phyloP scores from a whole-genome alignment of 2,888 invertebrate species.

The Drosophila mayaguana region DNA sequence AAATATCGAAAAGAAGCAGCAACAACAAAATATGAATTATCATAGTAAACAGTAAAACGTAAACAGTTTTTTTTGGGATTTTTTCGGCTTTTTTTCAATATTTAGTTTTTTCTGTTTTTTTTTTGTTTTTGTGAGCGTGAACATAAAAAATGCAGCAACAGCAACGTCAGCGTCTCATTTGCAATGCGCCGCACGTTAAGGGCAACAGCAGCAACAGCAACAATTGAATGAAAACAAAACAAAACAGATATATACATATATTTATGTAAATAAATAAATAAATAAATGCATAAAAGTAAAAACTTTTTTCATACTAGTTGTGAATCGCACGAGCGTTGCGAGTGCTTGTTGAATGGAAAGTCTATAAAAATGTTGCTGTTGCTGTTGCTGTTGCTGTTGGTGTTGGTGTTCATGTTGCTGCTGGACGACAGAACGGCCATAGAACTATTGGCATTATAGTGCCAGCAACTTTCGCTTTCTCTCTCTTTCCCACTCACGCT shows the following conservation, averaged over 20 bases:
- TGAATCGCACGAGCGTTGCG: slow-evolving; percentile 55
- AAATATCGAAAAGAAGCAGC: slow-evolving; percentile 1
- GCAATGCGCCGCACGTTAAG: slow-evolving; percentile 60
- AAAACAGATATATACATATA: slow-evolving; percentile 27
- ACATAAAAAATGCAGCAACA: slow-evolving; percentile 50
- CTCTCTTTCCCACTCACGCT: background rate
- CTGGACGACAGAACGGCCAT: slow-evolving; percentile 10
- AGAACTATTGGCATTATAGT: slow-evolving; percentile 37
- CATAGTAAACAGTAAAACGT: slow-evolving; percentile 62
- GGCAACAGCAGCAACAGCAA: slow-evolving; percentile 25
- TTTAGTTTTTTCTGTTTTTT: background rate
- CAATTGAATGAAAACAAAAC: slow-evolving; percentile 27
- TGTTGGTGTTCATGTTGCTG: slow-evolving; percentile 16
- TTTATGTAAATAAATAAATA: slow-evolving; percentile 66
- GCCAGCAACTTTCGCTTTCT: slow-evolving; percentile 55
- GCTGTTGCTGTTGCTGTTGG: slow-evolving; percentile 11
- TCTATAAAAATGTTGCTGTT: slow-evolving; percentile 23
- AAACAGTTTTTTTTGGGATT: slow-evolving; percentile 27
- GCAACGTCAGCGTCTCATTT: slow-evolving; percentile 55
- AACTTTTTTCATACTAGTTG: slow-evolving; percentile 30
- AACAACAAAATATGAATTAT: slow-evolving; percentile 39
- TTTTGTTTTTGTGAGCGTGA: slow-evolving; percentile 41
- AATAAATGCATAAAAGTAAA: slow-evolving; percentile 55
- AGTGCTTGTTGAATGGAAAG: slow-evolving; percentile 54
- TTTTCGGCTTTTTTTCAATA: background rate